Base-by-base conservation (phyloP, 2,797 vertebrate genomes). In the Momotus momota region DNA sequence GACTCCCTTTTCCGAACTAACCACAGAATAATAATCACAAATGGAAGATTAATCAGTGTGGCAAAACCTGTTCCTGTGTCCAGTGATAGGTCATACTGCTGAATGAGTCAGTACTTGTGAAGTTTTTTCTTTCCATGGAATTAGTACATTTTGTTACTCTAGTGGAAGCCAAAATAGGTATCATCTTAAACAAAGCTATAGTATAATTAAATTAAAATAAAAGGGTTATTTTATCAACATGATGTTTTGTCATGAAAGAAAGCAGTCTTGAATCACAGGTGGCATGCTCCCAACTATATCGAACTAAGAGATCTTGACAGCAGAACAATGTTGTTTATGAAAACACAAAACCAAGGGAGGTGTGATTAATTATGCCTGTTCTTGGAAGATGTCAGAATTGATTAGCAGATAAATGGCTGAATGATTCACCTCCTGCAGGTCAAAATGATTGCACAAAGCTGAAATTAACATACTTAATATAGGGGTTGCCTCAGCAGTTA, bases 391-490 rank as follows among this genome's bases (percentile, higher is more conserved):
- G 94, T 96, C 96, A 96, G 96, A 93, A 97, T 91, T 96, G 94
- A 97, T 97, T 97, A 96, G 88, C 90, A 95, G 90, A 93, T 96
- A 96, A 97, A 97, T 96, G 92, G 87, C 78, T 96, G 96, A 97
- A 95, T 88, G 91, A 96, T 96, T 97, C 97, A 97, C 95, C 96
- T 95, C 97, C 95, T 95, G 93, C 93, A 92, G 97, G 93, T 97
- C 95, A 91, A 94, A 97, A 85, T 97, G 93, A 95, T 94, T 97
- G 94, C 91, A 95, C 91, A 96, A 94, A 95, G 64, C 81, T 95
- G 91, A 96, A 96, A 97, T 97, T 93, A 96, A 79, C 93, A 86
- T 90, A 74, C 61, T 93, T 95, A 84, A 87, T 96, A 67, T 69
- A 83, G 82, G 64, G 88, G 10, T 93, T 94, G 89, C 93, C 89